Evolutionary conservation across 2,888 invertebrate genomes (phyloP).

Genomic region (Drosophila rubida): DNA sequence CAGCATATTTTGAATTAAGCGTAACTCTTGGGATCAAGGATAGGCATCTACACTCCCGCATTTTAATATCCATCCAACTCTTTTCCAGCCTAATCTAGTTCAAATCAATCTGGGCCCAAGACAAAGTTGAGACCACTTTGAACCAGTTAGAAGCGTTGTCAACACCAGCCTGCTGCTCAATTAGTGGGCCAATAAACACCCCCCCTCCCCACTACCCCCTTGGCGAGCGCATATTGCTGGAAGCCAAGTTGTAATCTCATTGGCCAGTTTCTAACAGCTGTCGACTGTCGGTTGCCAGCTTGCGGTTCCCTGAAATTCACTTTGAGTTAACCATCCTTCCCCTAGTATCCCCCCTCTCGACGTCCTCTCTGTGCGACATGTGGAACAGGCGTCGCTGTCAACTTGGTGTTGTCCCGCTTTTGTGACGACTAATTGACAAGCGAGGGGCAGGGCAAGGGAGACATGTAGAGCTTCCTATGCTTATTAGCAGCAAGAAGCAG

Average conservation of each 20-base stretch:
- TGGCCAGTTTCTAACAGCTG: conserved; percentile 55
- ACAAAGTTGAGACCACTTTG: conserved; percentile 8
- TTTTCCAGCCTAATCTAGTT: neutral
- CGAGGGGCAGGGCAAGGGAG: neutral
- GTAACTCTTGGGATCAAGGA: too few species aligned
- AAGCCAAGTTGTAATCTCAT: conserved; percentile 18
- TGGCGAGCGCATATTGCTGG: neutral
- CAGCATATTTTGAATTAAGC: too few species aligned
- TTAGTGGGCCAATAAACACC: conserved; percentile 22
- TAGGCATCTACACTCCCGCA: neutral
- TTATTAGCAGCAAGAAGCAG: conserved; percentile 9
- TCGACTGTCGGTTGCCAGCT: conserved; percentile 29
- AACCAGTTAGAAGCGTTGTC: conserved; percentile 7
- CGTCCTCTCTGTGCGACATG: neutral
- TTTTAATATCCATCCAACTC: neutral
- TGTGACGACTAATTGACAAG: conserved; percentile 66
- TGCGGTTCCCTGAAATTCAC: conserved; percentile 54
- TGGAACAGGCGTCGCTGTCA: conserved; percentile 24
- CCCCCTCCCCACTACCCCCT: neutral
- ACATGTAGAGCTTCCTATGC: conserved; percentile 13
- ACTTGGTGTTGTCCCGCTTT: conserved; percentile 22
- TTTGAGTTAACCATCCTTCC: conserved; percentile 15
- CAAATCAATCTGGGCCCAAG: neutral
- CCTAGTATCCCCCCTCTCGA: neutral
- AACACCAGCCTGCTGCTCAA: conserved; percentile 16